Percentiles rank a stretch among this genome's conserved stretches.
phyloP scores from a whole-genome alignment of 2,888 invertebrate species.

The Mimas tiliae region DNA sequence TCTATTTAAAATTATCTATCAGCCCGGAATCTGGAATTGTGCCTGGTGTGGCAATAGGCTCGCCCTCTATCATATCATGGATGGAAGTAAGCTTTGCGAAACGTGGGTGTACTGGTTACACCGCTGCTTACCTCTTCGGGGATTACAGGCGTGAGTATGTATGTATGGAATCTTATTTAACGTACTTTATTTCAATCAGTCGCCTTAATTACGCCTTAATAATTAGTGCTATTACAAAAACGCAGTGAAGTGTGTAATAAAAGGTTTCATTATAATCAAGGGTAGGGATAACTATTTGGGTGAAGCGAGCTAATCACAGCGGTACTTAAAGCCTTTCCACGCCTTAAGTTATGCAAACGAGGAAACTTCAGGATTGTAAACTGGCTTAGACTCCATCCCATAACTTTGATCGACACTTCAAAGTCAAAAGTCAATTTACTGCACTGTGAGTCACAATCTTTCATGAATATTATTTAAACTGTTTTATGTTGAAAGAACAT shows the following conservation, averaged over 20 bases:
- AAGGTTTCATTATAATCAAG: constrained; percentile 60
- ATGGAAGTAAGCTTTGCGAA: no score
- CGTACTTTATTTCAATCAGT: no score
- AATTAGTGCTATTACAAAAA: neutral
- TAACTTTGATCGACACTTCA: constrained; percentile 76
- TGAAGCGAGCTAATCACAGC: constrained; percentile 65
- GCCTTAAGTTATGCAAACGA: constrained; percentile 78
- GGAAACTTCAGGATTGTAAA: constrained; percentile 74
- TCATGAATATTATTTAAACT: constrained; percentile 32
- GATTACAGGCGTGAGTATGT: no score
- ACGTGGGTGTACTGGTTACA: no score
- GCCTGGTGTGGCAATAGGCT: no score
- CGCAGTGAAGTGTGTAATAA: constrained; percentile 47
- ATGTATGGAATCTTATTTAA: no score
- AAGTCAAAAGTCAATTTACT: constrained; percentile 64
- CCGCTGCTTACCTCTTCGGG: no score
- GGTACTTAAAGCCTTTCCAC: constrained; percentile 68
- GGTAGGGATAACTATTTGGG: constrained; percentile 53
- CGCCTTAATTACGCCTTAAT: neutral
- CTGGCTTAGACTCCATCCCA: constrained; percentile 67
- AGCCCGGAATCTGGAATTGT: no score
- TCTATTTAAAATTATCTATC: no score
- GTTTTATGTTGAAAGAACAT: constrained; percentile 21
- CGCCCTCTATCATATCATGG: no score
- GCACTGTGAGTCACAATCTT: constrained; percentile 47